Base-by-base conservation (phyloP, 2,797 vertebrate species). In the Allobates femoralis region DNA sequence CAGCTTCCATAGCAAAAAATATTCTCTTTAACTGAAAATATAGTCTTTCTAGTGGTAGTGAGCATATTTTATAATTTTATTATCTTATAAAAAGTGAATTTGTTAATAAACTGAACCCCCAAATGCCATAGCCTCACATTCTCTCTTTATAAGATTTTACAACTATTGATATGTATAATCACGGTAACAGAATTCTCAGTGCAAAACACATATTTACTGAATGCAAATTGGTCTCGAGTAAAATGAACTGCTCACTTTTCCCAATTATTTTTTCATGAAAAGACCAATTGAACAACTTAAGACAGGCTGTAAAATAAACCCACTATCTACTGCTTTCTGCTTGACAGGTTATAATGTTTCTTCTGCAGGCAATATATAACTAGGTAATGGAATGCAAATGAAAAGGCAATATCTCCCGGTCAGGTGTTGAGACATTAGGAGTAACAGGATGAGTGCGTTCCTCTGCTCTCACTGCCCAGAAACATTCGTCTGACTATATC, bases 291-390 rank as follows among this genome's bases (percentile, higher is more conserved):
- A 82, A 58, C 81, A 82, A 71, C 32, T 82, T 69, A 58, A 82
- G 66, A 56, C 51, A 82, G 51, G 66, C 56, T 58, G 81, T 71
- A 82, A 82, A 82, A 73, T 82, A 53, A 82, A 58, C 51, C 64
- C 15, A 73, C 81, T 82, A 82, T 58, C 81, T 81, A 66, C 37
- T 81, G 60, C 79, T 82, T 82, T 82, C 64, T 82, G 66, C 81
- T 82, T 56, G 66, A 37, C 80, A 73, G 32, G 67, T 82, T 82
- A 82, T 82, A 71, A 56, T 58, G 66, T 73, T 82, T 73, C 50
- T 28, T 56, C 81, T 71, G 66, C 81, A 73, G 51, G 81, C 81
- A 56, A 55, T 82, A 82, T 82, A 56, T 82, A 56, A 69, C 66
- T 73, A 69, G 51, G 51, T 73, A 82, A 82, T 58, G 81, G 81